Base-by-base conservation (phyloP, 2,113 vertebrate genomes). In the Upupa epops region DNA sequence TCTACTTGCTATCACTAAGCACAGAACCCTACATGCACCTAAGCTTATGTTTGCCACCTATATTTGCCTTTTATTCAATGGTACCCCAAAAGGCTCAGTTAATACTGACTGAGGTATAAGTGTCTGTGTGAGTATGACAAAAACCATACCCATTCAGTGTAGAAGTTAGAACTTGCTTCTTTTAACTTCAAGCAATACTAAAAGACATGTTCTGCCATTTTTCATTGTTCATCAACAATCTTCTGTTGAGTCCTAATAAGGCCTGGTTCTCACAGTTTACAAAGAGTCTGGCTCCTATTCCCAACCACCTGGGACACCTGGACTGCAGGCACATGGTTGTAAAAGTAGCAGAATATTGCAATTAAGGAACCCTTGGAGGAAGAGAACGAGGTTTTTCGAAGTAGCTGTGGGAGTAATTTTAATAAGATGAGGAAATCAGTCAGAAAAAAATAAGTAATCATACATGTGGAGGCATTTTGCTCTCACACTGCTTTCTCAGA, bases 361-460 rank as follows among this genome's bases (percentile, higher is more conserved):
- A 75, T 36, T 51, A 71, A 32, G 6, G 14, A 7, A 10, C 10
- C 70, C 20, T 42, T 49, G 24, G 52, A 70, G 12, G 31, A 87
- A 46, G 15, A 66, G 11, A 32, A 61, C 52, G 28, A 81, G 20
- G 7, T 19, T 81, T 34, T 58, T 42, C 40, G 31, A 76, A 76
- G 42, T 40, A 61, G 28, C 18, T n/a, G 16, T 24, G 10, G 17
- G n/a, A 65, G 12, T 82, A 24, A 58, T 56, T 72, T 51, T 61
- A 46, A 45, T 0, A 2, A 46, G 17, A 42, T 26, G 36, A 48
- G 29, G 40, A 55, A 68, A 65, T 16, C 0, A 0, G 13, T 52
- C 28, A 21, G n/a, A 71, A 25, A 72, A 91, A 66, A 24, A 3
- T 10, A 65, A 34, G 40, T n/a, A 46, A 46, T 58, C 8, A 26